These are phyloP conservation scores for Oryzias woworae DNA, from an alignment of 2,113 vertebrate genomes.

Conservation along the genomic window DNA sequence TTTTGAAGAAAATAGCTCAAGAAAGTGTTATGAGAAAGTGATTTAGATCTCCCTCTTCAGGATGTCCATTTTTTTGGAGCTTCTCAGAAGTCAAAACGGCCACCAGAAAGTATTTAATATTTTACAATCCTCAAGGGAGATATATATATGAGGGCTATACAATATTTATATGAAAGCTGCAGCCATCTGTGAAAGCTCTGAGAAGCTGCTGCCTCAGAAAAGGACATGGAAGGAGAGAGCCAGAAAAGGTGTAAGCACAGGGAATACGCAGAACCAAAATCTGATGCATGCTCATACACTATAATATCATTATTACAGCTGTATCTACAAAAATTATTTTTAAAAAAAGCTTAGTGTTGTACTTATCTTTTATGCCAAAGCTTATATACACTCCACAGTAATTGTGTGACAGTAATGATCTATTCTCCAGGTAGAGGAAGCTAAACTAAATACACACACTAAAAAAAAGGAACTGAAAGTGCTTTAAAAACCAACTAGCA, in stretches of 20 bases:
- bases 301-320: no score
- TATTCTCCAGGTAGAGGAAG: no score
- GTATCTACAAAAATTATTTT: no score
- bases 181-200: slow-evolving; percentile 62
- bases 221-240: slow-evolving; percentile 18
- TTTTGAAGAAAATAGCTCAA: neutral
- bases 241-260: slow-evolving; percentile 32
- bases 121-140: slow-evolving; percentile 66
- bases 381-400: neutral
- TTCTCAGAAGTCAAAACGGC: slow-evolving; percentile 37
- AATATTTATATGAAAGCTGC: slow-evolving; percentile 71
- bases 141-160: slow-evolving; percentile 60
- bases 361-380: neutral
- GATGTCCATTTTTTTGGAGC: slow-evolving; percentile 19
- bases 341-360: neutral
- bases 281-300: neutral
- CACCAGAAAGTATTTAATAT: slow-evolving; percentile 71
- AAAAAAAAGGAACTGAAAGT: neutral
- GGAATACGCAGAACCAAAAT: neutral
- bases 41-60: neutral
- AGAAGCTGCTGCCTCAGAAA: slow-evolving; percentile 45
- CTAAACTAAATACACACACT: no score
- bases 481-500: neutral
- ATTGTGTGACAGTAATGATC: no score
- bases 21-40: neutral